A percentile compares a stretch with the other conserved stretches of the same genome.
phyloP scores from a whole-genome alignment of 2,797 vertebrate genomes.

The Lemur catta region DNA sequence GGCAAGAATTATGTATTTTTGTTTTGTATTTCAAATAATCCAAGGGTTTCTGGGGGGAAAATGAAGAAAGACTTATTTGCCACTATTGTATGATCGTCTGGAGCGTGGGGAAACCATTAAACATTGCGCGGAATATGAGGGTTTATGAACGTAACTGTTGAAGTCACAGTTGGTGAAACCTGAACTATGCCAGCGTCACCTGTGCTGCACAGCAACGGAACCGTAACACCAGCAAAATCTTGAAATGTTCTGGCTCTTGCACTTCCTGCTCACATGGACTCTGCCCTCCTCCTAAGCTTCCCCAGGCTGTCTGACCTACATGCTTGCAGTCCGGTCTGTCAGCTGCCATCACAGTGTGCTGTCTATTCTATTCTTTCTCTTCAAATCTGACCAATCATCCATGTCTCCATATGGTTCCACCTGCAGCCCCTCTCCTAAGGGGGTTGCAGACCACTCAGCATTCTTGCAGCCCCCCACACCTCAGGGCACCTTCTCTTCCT shows the following conservation, averaged over 20 bases:
- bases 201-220: neutral
- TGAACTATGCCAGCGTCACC: neutral
- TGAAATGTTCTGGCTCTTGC: neutral
- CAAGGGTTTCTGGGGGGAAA: neutral
- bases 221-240: neutral
- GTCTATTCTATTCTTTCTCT: neutral
- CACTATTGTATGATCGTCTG: neutral
- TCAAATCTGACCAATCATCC: neutral
- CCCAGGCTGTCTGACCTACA: neutral
- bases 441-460: neutral
- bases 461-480: fast-evolving
- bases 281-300: neutral
- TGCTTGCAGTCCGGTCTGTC: neutral
- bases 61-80: neutral
- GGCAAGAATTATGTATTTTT: neutral
- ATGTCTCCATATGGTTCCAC: neutral
- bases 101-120: neutral
- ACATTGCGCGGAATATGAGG: neutral
- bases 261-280: neutral
- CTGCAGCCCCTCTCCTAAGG: neutral
- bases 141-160: neutral
- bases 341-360: too few relatives aligned
- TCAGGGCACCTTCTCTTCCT: neutral
- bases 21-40: neutral
- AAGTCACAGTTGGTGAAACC: neutral